phyloP scores from a whole-genome alignment of 2,888 invertebrate genomes.

The Eupithecia exiguata region DNA sequence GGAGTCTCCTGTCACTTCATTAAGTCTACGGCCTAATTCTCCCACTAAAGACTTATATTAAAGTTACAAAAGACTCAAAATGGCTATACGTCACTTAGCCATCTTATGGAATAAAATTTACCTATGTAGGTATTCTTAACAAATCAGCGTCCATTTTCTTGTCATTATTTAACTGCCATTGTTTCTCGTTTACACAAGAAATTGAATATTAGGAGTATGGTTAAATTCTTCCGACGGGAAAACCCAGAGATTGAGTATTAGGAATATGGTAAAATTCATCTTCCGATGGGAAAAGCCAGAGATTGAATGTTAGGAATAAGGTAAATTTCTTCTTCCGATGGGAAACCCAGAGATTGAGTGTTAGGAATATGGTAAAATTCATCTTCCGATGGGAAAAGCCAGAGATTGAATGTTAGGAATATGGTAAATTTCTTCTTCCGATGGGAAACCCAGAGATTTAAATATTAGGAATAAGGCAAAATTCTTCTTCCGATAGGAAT shows the following conservation, averaged over 20 bases:
- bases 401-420: not conserved
- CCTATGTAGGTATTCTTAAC: no score
- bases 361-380: not conserved
- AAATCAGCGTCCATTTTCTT: no score
- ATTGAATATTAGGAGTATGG: no score
- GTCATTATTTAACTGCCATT: no score
- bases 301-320: not conserved
- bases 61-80: no score
- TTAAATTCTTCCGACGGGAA: no score
- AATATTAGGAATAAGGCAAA: not conserved
- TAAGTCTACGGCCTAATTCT: no score
- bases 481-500: not conserved
- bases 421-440: not conserved
- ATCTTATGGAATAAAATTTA: no score
- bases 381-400: not conserved
- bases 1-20: no score
- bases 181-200: not conserved
- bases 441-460: not conserved
- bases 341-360: not conserved
- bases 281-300: not conserved
- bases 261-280: not conserved
- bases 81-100: no score
- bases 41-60: no score
- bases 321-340: not conserved
- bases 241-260: no score